Evolutionary conservation across 1,140 invertebrate species (phyloP).

Genomic region (Drosophila pectinifera): DNA sequence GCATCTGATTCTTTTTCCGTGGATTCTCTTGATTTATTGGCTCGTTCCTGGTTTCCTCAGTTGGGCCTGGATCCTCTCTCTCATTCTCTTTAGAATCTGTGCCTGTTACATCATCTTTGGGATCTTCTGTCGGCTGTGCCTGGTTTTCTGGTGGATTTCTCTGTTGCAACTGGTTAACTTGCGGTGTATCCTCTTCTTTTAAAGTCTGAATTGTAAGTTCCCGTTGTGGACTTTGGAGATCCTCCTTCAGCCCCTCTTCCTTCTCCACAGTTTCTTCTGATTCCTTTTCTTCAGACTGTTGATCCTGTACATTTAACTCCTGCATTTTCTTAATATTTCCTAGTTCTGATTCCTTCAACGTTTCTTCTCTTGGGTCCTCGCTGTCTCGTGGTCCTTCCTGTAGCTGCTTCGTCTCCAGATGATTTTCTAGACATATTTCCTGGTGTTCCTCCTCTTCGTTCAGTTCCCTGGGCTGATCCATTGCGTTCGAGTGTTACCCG

Average conservation of each 20-base stretch:
- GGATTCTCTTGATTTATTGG: neutral
- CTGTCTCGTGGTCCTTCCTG: neutral
- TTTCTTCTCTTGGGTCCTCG: neutral
- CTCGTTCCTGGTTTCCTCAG: neutral
- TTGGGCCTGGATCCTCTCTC: neutral
- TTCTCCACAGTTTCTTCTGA: no score
- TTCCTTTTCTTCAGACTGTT: no score
- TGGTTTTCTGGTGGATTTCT: neutral
- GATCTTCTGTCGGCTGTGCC: neutral
- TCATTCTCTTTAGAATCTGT: neutral
- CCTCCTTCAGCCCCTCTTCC: neutral
- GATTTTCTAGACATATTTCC: neutral
- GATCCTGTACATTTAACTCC: neutral
- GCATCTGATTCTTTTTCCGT: neutral
- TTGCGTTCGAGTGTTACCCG: conserved; percentile 30
- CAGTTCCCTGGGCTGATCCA: conserved; percentile 25
- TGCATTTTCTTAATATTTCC: neutral
- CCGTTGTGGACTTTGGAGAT: no score
- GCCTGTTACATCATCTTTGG: neutral
- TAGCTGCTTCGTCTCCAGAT: neutral
- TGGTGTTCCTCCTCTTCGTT: neutral
- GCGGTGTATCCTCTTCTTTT: neutral
- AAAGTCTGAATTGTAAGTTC: neutral
- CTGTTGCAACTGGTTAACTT: neutral
- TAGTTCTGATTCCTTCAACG: neutral